Evolutionary conservation across 2,797 vertebrate genomes (phyloP), one percentile per base, ranked within the genome.

Genomic region (Echiichthys vipera): DNA sequence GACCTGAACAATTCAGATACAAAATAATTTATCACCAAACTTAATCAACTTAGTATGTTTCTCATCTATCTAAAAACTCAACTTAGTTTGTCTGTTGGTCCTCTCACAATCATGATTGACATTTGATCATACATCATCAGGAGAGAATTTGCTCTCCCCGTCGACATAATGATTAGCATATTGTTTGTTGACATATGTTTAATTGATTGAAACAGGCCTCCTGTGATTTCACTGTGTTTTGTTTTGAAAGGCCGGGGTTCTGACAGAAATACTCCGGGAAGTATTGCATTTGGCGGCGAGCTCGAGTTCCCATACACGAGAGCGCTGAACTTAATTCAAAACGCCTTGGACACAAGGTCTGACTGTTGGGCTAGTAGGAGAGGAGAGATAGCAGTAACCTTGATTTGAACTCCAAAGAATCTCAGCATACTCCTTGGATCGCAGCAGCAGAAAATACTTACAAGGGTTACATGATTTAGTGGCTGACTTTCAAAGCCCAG

Each of bases 231-330:
- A 83, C 89, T 84, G 81, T 90, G 90, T 89, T 93, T 93, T 94
- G 90, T 94, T 94, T 94, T 93, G 66, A 88, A 92, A 92, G 89
- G 89, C 92, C 51, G 34, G 53, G 85, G 87, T 88, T 93, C 91
- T 93, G 93, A 94, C 93, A 94, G 93, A 94, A 95, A 94, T 93
- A 92, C 89, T 93, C 83, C 29, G 90, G 91, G 90, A 94, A 93
- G 93, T 94, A 94, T 95, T 95, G 91, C 91, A 88, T 93, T 95
- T 95, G 95, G 95, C 95, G 83, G 74, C 65, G 46, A 89, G 89
- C 88, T 84, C 53, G 65, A 84, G 92, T 95, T 95, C 95, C 93
- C 95, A 95, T 93, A 93, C 91, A 87, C 85, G 54, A 88, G 90
- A 89, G 88, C 74, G 73, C 89, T 89, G 88, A 92, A 88, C 88